Base-by-base conservation (phyloP, 2,888 invertebrate genomes). In the Bursaphelenchus okinawaensis region DNA sequence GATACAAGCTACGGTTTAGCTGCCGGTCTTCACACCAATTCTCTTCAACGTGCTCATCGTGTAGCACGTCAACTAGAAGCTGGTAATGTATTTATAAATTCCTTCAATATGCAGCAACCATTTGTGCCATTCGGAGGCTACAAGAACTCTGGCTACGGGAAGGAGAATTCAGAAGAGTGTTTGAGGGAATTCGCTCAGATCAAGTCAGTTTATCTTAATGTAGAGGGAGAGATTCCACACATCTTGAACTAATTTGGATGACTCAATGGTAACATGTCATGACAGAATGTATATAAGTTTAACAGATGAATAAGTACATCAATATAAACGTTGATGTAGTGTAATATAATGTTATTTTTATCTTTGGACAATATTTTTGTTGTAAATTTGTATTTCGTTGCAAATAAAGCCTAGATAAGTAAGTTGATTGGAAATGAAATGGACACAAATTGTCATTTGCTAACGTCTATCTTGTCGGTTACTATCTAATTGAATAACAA, bases 61-160 rank as follows among this genome's bases (percentile, higher is more conserved):
- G 85, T 87, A 7, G 85, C 84, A 0, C 75, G 83, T 16, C 72
- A 80, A 8, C 69, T 87, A 61, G 81, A 87, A 75, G 84, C 86
- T 7, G 87, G 87, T 2, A 84, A 84, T 7, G 78, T 87, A n/a
- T 87, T 85, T 83, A 80, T 87, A 40, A 87, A 87, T 78, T 87
- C 84, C 64, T 87, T 86, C 83, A 87, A 87, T 72, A 74, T 86
- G 26, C 84, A 84, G 66, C 85, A 87, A 27, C 83, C 84, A 8
- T 85, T 85, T 62, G 81, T 87, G 4, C 87, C 87, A 4, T 87
- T 87, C 78, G 87, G 87, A 4, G 87, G 87, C 1, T 85, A 82
- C 78, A 85, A 85, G 76, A 84, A 84, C 27, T 85, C 86, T 22
- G 87, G 87, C 7, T 80, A 86, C 57, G 87, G 87, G 0, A 81